Evolutionary conservation across 2,797 vertebrate genomes (phyloP), one percentile per base, ranked within the genome.

Genomic region (Bryconaethiops microstoma): DNA sequence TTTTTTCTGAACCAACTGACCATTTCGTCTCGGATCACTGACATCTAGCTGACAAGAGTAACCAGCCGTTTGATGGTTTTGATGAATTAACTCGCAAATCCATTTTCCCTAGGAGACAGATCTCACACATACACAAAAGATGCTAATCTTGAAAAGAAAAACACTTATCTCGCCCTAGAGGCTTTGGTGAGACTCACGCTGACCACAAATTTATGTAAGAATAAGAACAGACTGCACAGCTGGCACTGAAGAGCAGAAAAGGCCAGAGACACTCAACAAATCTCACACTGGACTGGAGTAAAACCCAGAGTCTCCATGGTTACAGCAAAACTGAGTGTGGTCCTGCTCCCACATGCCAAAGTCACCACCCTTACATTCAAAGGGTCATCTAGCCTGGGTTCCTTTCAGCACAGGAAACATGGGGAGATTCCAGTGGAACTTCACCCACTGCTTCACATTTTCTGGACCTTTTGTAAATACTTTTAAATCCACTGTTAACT

Each of bases 371-470:
- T 45, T 68, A 9, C 65, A 68, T 21, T 68, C 7, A 45, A 45
- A 50, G 59, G 67, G 73, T 76, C 40, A 76, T 52, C 16, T 14
- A 64, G 59, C 54, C 72, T 73, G 25, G 48, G 42, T 83, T 76
- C 59, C 67, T 76, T 21, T 69, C 48, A 5, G 52, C 25, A 40
- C 69, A 14, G 64, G 72, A 62, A 83, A 57, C 52, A 54, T 5
- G 21, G 65, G 39, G 57, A 63, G 67, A 63, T 45, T 35, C 62
- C 45, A 70, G 25, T 16, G 65, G 57, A 16, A 52, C 39, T 40
- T 76, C 21, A 65, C 39, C 1, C 52, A 55, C 12, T 35, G 29
- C 14, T 39, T 39, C 14, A 35, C 14, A 5, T 17, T 39, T 14
- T n/a, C 1, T 62, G 21, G 59, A 29, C 25, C 5, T 19, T 64